Base-by-base conservation (phyloP, 2,797 vertebrate species). In the Tadarida brasiliensis region DNA sequence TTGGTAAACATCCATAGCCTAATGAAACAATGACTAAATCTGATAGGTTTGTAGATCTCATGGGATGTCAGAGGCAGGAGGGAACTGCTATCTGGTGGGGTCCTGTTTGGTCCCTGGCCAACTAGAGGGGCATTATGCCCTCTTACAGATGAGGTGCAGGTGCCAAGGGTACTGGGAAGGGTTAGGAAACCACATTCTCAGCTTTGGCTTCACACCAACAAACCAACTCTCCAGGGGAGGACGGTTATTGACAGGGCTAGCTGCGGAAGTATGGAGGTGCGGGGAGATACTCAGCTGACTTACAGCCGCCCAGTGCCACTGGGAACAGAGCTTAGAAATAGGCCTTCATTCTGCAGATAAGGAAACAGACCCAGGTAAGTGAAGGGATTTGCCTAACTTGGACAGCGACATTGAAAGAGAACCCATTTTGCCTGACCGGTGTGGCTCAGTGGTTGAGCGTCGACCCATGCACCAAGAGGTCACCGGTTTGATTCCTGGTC, bases 291-390 rank as follows among this genome's bases (percentile, higher is more conserved):
- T 0, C 49, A 39, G 7, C 20, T 14, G 19, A 22, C 35, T 35
- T 8, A 26, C 15, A 7, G 7, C 17, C 30, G 17, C 63, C 19
- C 2, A 0, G 0, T 0, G 4, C 47, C 8, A 0, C 2, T n/a
- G 44, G 30, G 33, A 44, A 59, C 2, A 28, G 63, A 44, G 15
- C 49, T 4, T 9, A 24, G 54, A 63, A 22, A 28, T 3, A n/a
- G 54, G 56, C 61, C 84, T 80, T 65, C 44, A 20, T 14, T 59
- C n/a, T 57, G 56, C 49, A 35, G 28, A 30, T 8, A 17, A 76
- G 59, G 6, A 61, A 84, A 59, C 28, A n/a, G 47, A 24, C 11
- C 39, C 17, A 28, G 22, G 1, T 28, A 47, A 61, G 28, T 17
- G 14, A 68, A 17, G 54, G 28, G 49, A 16, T 70, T 30, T 20